phyloP scores from a whole-genome alignment of 2,888 invertebrate genomes.

The Osmoderma eremita region DNA sequence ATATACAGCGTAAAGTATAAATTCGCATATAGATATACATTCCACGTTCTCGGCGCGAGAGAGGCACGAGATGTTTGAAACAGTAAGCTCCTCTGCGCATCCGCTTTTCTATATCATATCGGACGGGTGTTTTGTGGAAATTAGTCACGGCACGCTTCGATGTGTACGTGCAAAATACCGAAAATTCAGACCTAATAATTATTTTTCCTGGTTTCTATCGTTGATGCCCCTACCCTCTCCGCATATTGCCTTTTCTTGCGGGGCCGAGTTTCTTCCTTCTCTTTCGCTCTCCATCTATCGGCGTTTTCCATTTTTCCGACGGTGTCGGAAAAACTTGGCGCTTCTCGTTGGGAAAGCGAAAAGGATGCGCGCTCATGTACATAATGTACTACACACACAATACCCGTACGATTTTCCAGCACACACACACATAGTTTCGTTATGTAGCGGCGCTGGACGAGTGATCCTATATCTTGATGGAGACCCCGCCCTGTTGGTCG shows the following conservation, averaged over 20 bases:
- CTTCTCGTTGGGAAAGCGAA: conserved; percentile 40
- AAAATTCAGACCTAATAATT: conserved; percentile 35
- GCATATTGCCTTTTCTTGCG: neutral
- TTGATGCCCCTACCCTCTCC: neutral
- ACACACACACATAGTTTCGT: conserved; percentile 16
- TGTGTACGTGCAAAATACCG: conserved; percentile 26
- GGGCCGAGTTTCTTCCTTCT: conserved; percentile 1
- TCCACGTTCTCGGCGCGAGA: conserved; percentile 7
- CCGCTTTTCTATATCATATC: conserved; percentile 27
- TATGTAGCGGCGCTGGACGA: conserved; percentile 53
- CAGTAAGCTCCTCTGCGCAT: conserved; percentile 22
- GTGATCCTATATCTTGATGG: conserved; percentile 54
- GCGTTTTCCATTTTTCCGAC: conserved; percentile 36
- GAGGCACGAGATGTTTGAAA: conserved; percentile 16
- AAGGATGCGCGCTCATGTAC: conserved; percentile 34
- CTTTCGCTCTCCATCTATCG: conserved; percentile 29
- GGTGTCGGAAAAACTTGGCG: conserved; percentile 30
- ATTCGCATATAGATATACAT: conserved; percentile 20
- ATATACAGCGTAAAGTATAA: conserved; percentile 24
- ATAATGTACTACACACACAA: conserved; percentile 32
- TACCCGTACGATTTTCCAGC: conserved; percentile 16
- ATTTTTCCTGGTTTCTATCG: conserved; percentile 25
- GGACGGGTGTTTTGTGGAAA: conserved; percentile 32
- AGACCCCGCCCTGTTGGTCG: conserved; percentile 62
- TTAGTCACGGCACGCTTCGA: conserved; percentile 30